Evolutionary conservation across 2,888 invertebrate species (phyloP), one percentile per base, ranked within the genome.

Genomic region (Volucella inflata): DNA sequence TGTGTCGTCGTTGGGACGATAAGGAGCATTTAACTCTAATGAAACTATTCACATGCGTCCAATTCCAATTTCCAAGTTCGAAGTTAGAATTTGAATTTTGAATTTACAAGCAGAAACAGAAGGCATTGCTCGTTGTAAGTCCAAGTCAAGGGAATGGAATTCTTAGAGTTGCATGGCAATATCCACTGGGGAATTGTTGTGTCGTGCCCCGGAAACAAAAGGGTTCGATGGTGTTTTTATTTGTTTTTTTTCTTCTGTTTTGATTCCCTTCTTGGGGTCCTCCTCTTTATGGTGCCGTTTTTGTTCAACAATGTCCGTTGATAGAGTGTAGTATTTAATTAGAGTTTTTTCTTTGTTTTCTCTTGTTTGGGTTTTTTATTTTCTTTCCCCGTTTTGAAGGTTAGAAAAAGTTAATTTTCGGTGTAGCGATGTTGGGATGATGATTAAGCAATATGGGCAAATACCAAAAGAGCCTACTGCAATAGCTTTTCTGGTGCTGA

Each of bases 1-100:
- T 30, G 14, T 55, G 46, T 57, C 59, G 46, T 57, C 59, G 53
- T 67, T 30, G 64, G 64, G 70, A 67, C 70, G 84, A 71, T 71
- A 85, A 76, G 76, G 85, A 71, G 71, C 76, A 81, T 85, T 80
- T 85, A 81, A 85, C 76, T 81, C 81, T 76, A 85, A 85, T 81
- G 76, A 77, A 81, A 85, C 84, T 84, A 84, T 80, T 84, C 84
- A 84, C 84, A 84, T 84, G 84, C 80, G 76, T 85, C 67, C 85
- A 81, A 85, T 85, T 80, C 62, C 80, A 60, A 76, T 71, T 30
- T 84, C 75, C 84, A 76, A 76, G 80, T 85, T 81, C 81, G 81
- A 76, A 85, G 81, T 72, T 81, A 62, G 80, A 67, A 81, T 85
- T 78, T 71, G 72, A 72, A 81, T 60, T 68, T 42, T 59, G 16